Percentiles rank a stretch among this genome's conserved stretches.
These are phyloP conservation scores for Onychostoma macrolepis DNA, from an alignment of 2,113 vertebrate genomes.

Conservation along the genomic window DNA sequence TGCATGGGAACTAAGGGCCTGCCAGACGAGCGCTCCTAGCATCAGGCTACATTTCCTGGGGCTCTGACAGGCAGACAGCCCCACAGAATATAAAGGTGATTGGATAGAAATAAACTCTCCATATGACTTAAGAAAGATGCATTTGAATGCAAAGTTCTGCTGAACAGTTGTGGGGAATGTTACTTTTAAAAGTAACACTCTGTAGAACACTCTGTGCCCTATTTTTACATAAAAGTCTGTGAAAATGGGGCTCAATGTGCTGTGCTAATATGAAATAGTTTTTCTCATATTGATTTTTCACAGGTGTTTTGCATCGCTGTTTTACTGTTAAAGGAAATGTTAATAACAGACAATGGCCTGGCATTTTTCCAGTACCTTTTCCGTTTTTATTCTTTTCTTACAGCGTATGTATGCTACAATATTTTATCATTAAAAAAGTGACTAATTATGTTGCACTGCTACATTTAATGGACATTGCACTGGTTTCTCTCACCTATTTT, in stretches of 20 bases:
- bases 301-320: not conserved
- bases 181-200: not conserved
- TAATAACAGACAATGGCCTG: not conserved
- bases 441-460: not conserved
- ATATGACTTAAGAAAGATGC: not conserved
- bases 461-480: not conserved
- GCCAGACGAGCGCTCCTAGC: conserved; percentile 60
- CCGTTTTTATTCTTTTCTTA: not conserved
- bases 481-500: not conserved
- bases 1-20: conserved; percentile 68
- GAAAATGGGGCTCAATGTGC: not conserved
- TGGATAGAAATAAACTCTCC: not conserved
- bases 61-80: conserved; percentile 26
- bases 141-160: conserved; percentile 13
- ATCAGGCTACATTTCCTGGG: conserved; percentile 27
- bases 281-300: not conserved
- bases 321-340: not conserved
- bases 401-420: not conserved
- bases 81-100: not conserved
- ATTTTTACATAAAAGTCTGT: not conserved
- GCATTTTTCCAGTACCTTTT: not conserved
- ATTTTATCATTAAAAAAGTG: not conserved
- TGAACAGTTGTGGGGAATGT: not conserved
- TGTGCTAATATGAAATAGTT: not conserved
- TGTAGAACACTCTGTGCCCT: no score